Evolutionary conservation across 2,113 vertebrate species (phyloP), one percentile per base, ranked within the genome.

Genomic region (Gallinago media): DNA sequence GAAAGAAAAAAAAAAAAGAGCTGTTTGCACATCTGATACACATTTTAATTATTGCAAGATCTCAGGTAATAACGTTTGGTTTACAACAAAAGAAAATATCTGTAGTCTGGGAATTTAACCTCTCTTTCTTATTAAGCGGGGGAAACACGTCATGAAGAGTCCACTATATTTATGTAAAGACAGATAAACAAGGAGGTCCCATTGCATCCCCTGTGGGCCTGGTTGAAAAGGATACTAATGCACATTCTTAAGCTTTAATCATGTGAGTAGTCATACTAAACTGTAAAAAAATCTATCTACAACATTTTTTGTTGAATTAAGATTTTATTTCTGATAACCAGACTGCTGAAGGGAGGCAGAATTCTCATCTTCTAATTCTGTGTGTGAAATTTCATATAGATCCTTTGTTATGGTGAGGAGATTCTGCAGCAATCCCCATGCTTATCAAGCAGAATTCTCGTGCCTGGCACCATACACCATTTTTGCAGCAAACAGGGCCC

Each of bases 41-140:
- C 21, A 67, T 55, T 85, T 83, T 80, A 83, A 93, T 92, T 74
- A 73, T 62, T 80, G 31, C 27, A 54, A 71, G 15, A 77, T 67
- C 52, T 63, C 59, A 94, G 50, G 26, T 75, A 89, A 82, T 91
- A 71, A 85, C 80, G 4, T 49, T 73, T 62, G 5, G 6, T 42
- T 63, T 85, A 71, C 22, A 78, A 66, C 19, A 88, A 76, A 81
- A 23, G 15, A 67, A 85, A 83, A 25, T 36, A 55, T 40, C 25
- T 66, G 15, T n/a, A 80, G 3, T 47, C 26, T 59, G 42, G 32
- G 63, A 90, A 91, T 85, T 67, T 88, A 92, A 47, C 21, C 4
- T 54, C 27, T 88, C 16, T 84, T 72, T 66, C 65, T 58, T 83
- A 11, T 74, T 56, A 77, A 77, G 4, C 6, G 44, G 7, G 52